Base-by-base conservation (phyloP, 92 coral and sea anemone genomes). In the Parazoanthus swiftii region DNA sequence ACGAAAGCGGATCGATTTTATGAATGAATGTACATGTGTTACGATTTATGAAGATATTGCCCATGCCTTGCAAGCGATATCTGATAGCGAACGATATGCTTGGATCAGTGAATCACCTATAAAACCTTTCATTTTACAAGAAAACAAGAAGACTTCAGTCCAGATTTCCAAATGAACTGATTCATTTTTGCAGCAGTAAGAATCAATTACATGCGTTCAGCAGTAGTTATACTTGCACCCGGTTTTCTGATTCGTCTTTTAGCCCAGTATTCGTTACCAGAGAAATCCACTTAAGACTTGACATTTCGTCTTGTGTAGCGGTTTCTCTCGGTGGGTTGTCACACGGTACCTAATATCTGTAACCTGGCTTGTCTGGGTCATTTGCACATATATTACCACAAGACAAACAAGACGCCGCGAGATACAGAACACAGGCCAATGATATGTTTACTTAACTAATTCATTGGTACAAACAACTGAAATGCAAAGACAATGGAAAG, bases 371-470 rank as follows among this genome's bases (percentile, higher is more conserved):
- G 59, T n/a, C 76, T 65, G 86, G 86, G 4, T 82, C 56, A 25
- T 82, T 82, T 82, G 37, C 76, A 82, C 58, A 66, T 42, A 39
- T 67, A 66, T 38, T 21, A 66, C 42, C 54, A 67, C 63, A 82
- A 43, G 77, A 48, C 63, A 84, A 83, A 71, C 26, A 70, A 43
- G 51, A 26, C 77, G 26, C 65, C 35, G 18, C 56, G 14, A 44
- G 23, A 48, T 25, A 26, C 58, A 56, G 26, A 10, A 77, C 43
- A 33, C 73, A 26, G 25, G n/a, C 44, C 77, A 39, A 66, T 38
- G 44, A 66, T 39, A 59, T 81, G 48, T 66, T 83, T 83, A 43
- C 86, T 83, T 44, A 25, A 59, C 37, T 80, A 36, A 56, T 35
- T 80, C 36, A 58, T 29, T 80, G 58, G 36, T 44, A 79, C 46